A percentile compares a stretch with the other conserved stretches of the same genome.
phyloP scores from a whole-genome alignment of 2,888 invertebrate species.

The Scrobipalpa costella region DNA sequence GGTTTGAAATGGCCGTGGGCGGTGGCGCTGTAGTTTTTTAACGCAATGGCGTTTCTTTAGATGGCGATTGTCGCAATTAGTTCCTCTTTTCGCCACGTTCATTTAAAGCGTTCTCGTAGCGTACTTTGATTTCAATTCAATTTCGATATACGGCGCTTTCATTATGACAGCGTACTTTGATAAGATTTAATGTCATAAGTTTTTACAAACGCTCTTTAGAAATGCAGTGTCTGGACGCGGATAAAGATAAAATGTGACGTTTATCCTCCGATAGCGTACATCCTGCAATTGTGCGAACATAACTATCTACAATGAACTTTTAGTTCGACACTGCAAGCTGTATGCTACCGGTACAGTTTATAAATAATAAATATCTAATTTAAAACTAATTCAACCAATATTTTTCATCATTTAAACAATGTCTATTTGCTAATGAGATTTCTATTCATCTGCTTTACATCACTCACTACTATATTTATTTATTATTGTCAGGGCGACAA shows the following conservation, averaged over 20 bases:
- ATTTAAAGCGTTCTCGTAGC: too few relatives aligned
- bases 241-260: conserved; percentile 31
- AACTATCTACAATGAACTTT: conserved; percentile 16
- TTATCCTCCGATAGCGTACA: conserved; percentile 30
- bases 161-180: neutral
- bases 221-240: conserved; percentile 31
- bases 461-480: conserved; percentile 62
- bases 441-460: conserved; percentile 64
- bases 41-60: too few relatives aligned
- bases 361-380: conserved; percentile 73
- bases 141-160: too few relatives aligned
- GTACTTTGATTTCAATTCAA: too few relatives aligned
- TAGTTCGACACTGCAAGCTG: conserved; percentile 41
- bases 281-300: conserved; percentile 28
- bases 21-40: too few relatives aligned
- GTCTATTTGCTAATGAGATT: conserved; percentile 74
- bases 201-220: neutral
- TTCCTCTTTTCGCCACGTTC: too few relatives aligned
- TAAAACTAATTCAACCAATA: conserved; percentile 67
- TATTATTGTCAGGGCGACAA: conserved; percentile 53
- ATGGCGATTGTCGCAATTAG: too few relatives aligned
- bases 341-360: conserved; percentile 49
- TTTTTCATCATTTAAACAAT: conserved; percentile 52
- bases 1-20: too few relatives aligned
- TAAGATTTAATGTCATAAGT: neutral